Evolutionary conservation across 2,113 vertebrate genomes (phyloP).

Genomic region (Pachycephala philippinensis): DNA sequence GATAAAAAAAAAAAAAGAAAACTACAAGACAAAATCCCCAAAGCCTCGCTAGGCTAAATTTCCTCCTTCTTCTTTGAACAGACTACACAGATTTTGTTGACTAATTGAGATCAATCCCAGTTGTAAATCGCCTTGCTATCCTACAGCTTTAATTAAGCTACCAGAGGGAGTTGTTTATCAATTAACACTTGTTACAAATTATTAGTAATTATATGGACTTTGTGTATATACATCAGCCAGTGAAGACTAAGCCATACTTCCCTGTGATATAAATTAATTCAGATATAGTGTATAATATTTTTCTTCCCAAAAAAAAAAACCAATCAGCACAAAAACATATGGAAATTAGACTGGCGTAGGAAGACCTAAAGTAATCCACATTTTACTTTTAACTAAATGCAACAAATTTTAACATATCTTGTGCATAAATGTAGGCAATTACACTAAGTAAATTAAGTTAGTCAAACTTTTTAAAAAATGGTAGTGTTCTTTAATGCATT

Average conservation of each 20-base stretch:
- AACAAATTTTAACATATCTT: not conserved
- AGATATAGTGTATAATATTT: not conserved
- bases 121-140: constrained; percentile 80
- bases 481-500: not conserved
- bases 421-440: not conserved
- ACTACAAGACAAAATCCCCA: constrained; percentile 75
- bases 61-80: constrained; percentile 79
- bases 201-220: constrained; percentile 86
- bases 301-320: not conserved
- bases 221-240: constrained; percentile 58
- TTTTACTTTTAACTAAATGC: not conserved
- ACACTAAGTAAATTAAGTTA: not conserved
- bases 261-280: constrained; percentile 33
- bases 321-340: not conserved
- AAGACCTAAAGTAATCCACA: constrained; percentile 24
- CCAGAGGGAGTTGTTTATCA: constrained; percentile 85
- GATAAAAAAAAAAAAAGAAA: constrained; percentile 4
- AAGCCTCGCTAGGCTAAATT: constrained; percentile 78
- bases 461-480: not conserved
- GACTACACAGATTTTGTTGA: constrained; percentile 83
- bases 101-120: constrained; percentile 90
- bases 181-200: constrained; percentile 90
- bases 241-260: constrained; percentile 57
- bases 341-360: not conserved
- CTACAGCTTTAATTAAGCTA: constrained; percentile 85